These are phyloP conservation scores for Nudaria mundana DNA, from an alignment of 2,888 invertebrate species.

Conservation along the genomic window DNA sequence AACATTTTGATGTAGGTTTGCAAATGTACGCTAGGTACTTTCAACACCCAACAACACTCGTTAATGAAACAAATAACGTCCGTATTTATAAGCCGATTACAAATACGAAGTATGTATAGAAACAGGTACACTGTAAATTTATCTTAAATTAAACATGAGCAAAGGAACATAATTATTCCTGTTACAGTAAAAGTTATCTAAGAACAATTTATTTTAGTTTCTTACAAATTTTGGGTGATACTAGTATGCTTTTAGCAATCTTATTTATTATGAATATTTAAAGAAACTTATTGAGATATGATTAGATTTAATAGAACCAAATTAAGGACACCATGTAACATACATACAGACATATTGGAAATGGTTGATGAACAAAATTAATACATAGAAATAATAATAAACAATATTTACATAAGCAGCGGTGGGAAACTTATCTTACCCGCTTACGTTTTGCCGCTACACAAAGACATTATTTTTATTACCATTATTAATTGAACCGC, in stretches of 20 bases:
- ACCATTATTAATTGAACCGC: neutral
- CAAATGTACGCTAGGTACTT: too few species aligned
- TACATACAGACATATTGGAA: constrained; percentile 20
- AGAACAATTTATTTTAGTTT: constrained; percentile 10
- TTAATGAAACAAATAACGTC: too few species aligned
- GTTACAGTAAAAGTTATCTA: constrained; percentile 17
- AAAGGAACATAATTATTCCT: constrained; percentile 11
- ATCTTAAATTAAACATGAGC: constrained; percentile 18
- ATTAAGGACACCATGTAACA: neutral
- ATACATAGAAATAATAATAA: constrained; percentile 39
- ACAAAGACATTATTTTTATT: constrained; percentile 49
- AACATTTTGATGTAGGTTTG: constrained; percentile 4
- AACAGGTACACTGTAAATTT: constrained; percentile 36
- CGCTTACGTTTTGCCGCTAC: constrained; percentile 59
- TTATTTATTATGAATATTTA: too few species aligned
- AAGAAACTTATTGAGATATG: constrained; percentile 11
- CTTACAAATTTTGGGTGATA: neutral
- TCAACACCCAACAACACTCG: too few species aligned
- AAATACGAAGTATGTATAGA: too few species aligned
- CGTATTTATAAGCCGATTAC: too few species aligned
- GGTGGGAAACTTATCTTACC: constrained; percentile 73
- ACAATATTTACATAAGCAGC: constrained; percentile 54
- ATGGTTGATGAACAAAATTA: constrained; percentile 46
- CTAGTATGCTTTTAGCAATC: neutral
- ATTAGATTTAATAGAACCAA: constrained; percentile 8